Evolutionary conservation across 2,797 vertebrate species (phyloP).

Genomic region (Labroides dimidiatus): DNA sequence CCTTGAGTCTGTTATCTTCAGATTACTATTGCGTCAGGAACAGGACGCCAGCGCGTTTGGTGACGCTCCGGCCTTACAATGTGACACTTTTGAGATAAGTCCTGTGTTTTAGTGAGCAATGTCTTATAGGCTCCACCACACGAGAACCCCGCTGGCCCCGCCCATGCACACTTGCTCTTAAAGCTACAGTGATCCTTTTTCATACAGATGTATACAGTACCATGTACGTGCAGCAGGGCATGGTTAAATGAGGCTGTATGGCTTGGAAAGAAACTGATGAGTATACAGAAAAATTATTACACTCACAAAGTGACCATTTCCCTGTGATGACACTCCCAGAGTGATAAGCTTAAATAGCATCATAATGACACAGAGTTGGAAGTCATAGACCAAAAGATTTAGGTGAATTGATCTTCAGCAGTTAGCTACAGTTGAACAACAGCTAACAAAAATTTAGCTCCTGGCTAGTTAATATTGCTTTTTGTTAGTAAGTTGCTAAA

Average conservation of each 20-base stretch:
- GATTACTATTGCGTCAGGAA: conserved; percentile 59
- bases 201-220: not conserved
- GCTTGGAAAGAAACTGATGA: conserved; percentile 7
- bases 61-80: conserved; percentile 34
- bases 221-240: conserved; percentile 8
- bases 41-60: conserved; percentile 44
- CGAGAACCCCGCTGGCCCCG: conserved; percentile 62
- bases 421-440: too few relatives aligned
- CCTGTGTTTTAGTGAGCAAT: conserved; percentile 65
- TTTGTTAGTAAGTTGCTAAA: too few relatives aligned
- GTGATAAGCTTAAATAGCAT: too few relatives aligned
- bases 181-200: conserved; percentile 65
- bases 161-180: conserved; percentile 75
- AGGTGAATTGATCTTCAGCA: too few relatives aligned
- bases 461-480: too few relatives aligned
- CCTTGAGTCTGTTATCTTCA: conserved; percentile 42
- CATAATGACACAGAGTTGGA: not conserved
- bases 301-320: not conserved
- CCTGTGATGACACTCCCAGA: not conserved
- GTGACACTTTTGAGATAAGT: conserved; percentile 68
- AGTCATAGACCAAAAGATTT: not conserved
- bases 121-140: conserved; percentile 72
- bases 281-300: not conserved
- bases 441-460: too few relatives aligned
- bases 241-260: not conserved